A percentile compares a stretch with the other conserved stretches of the same genome.
Conservation (phyloP, 1,140 invertebrate genomes). For the Bombus impatiens region DNA sequence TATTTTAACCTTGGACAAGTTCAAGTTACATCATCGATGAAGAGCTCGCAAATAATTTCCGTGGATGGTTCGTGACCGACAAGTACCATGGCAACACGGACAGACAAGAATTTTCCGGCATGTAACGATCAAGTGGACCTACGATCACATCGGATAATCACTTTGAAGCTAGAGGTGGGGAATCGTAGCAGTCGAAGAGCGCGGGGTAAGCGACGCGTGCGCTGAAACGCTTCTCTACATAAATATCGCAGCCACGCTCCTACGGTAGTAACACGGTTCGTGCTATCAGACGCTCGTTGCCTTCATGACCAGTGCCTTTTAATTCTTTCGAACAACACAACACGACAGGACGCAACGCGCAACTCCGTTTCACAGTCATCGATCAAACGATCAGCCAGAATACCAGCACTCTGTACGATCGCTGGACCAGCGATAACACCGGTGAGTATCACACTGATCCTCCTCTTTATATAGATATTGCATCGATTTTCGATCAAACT, state of each 20-base stretch:
- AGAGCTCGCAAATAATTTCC: conserved; percentile 20
- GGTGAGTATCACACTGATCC: neutral
- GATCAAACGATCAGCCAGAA: conserved; percentile 29
- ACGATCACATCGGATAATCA: conserved; percentile 60
- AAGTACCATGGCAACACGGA: neutral
- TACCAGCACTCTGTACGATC: neutral
- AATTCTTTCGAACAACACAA: conserved; percentile 25
- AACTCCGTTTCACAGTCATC: neutral
- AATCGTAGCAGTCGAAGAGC: conserved; percentile 28
- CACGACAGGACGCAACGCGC: neutral
- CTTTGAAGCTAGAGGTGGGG: conserved; percentile 49
- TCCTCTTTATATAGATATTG: neutral
- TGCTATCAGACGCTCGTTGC: conserved; percentile 50
- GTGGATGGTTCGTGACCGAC: neutral
- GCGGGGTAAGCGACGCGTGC: conserved; percentile 65
- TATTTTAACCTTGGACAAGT: neutral
- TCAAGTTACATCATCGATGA: conserved; percentile 7
- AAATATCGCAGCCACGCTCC: conserved; percentile 58
- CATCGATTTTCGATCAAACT: neutral
- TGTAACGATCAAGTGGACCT: conserved; percentile 59
- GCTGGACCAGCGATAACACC: conserved; percentile 40
- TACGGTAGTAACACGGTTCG: conserved; percentile 59
- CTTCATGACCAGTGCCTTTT: conserved; percentile 44
- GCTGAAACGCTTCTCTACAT: conserved; percentile 67
- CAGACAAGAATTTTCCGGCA: conserved; percentile 54